phyloP scores from a whole-genome alignment of 2,113 vertebrate genomes.

The Lates calcarifer region DNA sequence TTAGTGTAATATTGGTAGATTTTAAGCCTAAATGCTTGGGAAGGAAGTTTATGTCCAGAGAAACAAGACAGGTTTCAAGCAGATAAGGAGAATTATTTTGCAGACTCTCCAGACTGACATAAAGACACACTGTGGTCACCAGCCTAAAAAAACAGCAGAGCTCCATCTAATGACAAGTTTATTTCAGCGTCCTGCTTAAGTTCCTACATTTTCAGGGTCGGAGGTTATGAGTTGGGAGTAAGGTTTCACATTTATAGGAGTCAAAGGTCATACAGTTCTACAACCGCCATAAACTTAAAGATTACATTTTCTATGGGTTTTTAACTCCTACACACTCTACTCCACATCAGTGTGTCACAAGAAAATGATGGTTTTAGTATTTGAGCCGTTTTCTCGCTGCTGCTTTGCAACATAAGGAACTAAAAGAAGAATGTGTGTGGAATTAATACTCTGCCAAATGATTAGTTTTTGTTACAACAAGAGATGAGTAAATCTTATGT shows the following conservation, averaged over 20 bases:
- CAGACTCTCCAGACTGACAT: not conserved
- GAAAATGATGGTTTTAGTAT: not conserved
- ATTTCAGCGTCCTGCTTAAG: not conserved
- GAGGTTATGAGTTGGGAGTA: not conserved
- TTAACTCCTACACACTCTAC: not conserved
- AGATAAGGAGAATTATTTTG: not conserved
- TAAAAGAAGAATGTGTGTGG: not conserved
- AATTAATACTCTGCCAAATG: not conserved
- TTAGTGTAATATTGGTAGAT: not conserved
- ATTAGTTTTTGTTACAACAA: not conserved
- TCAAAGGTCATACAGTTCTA: constrained; percentile 24
- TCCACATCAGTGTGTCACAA: not conserved
- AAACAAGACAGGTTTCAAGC: not conserved
- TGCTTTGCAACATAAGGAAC: not conserved
- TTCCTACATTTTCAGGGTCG: not conserved
- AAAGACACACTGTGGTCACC: not conserved
- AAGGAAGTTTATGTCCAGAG: not conserved
- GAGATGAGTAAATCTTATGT: not conserved
- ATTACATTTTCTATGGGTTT: not conserved
- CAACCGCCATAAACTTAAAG: constrained; percentile 9
- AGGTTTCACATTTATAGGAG: constrained; percentile 29
- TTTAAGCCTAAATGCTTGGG: not conserved
- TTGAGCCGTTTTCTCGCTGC: not conserved
- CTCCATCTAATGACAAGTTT: not conserved
- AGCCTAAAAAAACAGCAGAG: not conserved